Evolutionary conservation across 2,797 vertebrate species (phyloP).

Genomic region (Geotrypetes seraphini): DNA sequence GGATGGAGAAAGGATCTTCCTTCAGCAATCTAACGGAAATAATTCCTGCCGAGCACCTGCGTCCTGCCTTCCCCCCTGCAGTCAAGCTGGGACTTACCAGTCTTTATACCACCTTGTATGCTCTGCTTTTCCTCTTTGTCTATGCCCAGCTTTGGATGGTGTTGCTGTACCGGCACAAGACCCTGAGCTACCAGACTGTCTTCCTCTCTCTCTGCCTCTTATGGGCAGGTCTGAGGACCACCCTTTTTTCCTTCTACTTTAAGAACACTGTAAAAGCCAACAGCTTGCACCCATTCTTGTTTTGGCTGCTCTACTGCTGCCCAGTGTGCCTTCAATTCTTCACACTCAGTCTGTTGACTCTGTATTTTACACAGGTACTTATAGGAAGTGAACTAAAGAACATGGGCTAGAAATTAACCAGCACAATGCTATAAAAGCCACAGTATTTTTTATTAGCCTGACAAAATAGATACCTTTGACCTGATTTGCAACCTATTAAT

Average conservation of each 20-base stretch:
- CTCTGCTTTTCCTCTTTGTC: conserved; percentile 64
- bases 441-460: no score
- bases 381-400: no score
- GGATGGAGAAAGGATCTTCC: conserved; percentile 24
- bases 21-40: conserved; percentile 26
- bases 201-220: conserved; percentile 79
- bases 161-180: conserved; percentile 67
- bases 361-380: conserved; percentile 80
- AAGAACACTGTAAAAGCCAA: conserved; percentile 66
- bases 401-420: no score
- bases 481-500: no score
- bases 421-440: no score
- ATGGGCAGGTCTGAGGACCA: conserved; percentile 76
- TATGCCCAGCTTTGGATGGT: conserved; percentile 80
- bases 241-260: conserved; percentile 82
- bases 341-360: conserved; percentile 77
- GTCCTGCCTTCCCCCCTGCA: conserved; percentile 62
- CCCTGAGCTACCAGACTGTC: conserved; percentile 79
- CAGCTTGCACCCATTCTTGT: conserved; percentile 55
- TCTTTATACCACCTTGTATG: conserved; percentile 69
- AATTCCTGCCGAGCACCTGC: conserved; percentile 51
- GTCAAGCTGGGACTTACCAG: conserved; percentile 73
- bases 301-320: conserved; percentile 82
- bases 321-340: conserved; percentile 85
- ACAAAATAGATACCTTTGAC: no score